Base-by-base conservation (phyloP, 2,888 invertebrate genomes). In the Magallana nippona region DNA sequence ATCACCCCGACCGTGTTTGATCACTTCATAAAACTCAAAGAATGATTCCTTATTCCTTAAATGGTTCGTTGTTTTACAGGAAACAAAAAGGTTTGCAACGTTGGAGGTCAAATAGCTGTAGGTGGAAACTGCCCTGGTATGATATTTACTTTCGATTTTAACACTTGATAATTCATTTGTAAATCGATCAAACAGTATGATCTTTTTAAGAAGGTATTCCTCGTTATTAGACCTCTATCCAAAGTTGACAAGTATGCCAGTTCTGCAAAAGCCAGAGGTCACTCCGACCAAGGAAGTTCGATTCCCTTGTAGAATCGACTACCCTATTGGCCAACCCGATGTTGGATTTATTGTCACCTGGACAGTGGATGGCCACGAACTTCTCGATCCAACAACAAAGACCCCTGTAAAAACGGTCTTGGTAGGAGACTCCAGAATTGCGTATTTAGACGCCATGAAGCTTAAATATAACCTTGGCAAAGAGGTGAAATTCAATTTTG, bases 391-490 rank as follows among this genome's bases (percentile, higher is more conserved):
- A 11, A 55, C 15, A 15, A 82, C 82, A 27, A 81, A 82, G 22
- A 55, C 13, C 17, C 83, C 85, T 10, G n/a, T 85, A 15, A 44
- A 55, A n/a, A 82, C 82, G 10, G 79, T 55, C n/a, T 56, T 85
- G 55, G 83, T 58, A 2, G 85, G 85, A 13, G 82, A 85, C 71
- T 60, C 62, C 17, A 83, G 85, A 77, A 55, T 60, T 27, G 82
- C 85, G 0, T 82, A 82, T 56, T 79, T 85, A 15, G 82, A 85
- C 55, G 58, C 60, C 11, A 71, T 79, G 13, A 58, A 82, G 10
- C 71, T 85, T 19, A 22, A 57, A 0, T 79, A 82, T 8, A 81
- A 85, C 62, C 62, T 85, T 32, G 85, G 87, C 82, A 85, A 87
- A 86, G 82, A 85, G 79, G 89, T 89, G 80, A 82, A 83, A 19